Conservation (phyloP, 2,888 invertebrate species). For the Cepaea hortensis region DNA sequence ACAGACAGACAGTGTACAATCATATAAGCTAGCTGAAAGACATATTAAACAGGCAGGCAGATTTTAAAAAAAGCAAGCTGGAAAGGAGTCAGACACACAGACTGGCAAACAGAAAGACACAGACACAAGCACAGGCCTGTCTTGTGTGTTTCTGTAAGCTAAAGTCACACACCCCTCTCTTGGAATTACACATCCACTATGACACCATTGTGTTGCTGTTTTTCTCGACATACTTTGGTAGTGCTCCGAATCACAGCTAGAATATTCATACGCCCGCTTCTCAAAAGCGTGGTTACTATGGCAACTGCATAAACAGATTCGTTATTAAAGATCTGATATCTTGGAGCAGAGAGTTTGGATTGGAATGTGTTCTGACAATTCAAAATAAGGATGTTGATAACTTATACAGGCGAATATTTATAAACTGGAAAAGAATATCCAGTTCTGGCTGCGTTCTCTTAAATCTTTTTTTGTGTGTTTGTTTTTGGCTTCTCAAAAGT, state of each 20-base stretch:
- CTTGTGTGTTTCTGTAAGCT: no score
- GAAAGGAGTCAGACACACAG: no score
- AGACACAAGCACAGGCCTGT: no score
- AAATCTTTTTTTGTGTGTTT: not conserved
- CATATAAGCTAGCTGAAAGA: no score
- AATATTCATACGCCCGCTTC: not conserved
- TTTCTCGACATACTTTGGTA: no score
- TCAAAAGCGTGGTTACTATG: not conserved
- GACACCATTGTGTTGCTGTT: no score
- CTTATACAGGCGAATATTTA: not conserved
- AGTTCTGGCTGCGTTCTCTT: not conserved
- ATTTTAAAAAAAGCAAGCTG: no score
- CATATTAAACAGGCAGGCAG: no score
- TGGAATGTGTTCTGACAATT: not conserved
- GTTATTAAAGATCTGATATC: not conserved
- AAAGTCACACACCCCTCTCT: no score
- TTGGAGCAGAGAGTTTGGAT: not conserved
- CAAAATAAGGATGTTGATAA: not conserved
- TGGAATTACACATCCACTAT: no score
- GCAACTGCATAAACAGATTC: not conserved
- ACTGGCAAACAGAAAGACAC: no score
- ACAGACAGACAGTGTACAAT: no score
- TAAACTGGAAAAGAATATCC: not conserved
- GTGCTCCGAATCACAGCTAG: not conserved
- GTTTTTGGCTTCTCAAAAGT: not conserved